Percentiles rank a stretch among this genome's conserved stretches.
These are phyloP conservation scores for Stichopus horrens DNA, from an alignment of 53 echinoderm and acorn worm species.

Conservation along the genomic window DNA sequence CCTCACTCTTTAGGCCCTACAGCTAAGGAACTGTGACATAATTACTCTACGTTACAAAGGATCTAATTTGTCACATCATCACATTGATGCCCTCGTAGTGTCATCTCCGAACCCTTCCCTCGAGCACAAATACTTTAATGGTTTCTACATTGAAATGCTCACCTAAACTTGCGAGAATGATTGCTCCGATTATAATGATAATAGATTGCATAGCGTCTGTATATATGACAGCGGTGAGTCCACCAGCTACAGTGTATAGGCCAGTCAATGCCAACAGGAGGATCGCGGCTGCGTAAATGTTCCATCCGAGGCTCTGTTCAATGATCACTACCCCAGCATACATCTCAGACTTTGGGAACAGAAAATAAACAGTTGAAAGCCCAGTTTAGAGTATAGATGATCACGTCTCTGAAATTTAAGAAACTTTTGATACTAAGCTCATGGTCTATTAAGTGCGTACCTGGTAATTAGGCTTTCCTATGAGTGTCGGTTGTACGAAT, in stretches of 20 bases:
- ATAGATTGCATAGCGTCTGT: conserved; percentile 81
- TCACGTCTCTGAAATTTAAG: no score
- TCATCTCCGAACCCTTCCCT: no score
- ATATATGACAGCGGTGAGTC: conserved; percentile 74
- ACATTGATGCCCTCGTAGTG: no score
- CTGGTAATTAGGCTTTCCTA: no score
- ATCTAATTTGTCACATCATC: background rate
- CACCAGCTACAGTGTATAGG: conserved; percentile 75
- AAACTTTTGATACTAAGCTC: no score
- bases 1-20: no score
- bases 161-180: conserved; percentile 66
- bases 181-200: conserved; percentile 70
- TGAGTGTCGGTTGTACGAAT: no score
- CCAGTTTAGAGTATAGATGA: no score
- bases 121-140: background rate
- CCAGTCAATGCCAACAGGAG: conserved; percentile 66
- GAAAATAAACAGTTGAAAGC: no score
- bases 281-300: conserved; percentile 60
- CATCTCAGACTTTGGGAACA: conserved; percentile 66
- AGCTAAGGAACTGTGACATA: no score
- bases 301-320: conserved; percentile 68
- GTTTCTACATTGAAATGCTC: conserved; percentile 1
- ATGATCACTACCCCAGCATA: conserved; percentile 80
- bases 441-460: no score
- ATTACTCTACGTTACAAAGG: no score